Evolutionary conservation across 2,888 invertebrate genomes (phyloP).

Genomic region (Sericinus montela): DNA sequence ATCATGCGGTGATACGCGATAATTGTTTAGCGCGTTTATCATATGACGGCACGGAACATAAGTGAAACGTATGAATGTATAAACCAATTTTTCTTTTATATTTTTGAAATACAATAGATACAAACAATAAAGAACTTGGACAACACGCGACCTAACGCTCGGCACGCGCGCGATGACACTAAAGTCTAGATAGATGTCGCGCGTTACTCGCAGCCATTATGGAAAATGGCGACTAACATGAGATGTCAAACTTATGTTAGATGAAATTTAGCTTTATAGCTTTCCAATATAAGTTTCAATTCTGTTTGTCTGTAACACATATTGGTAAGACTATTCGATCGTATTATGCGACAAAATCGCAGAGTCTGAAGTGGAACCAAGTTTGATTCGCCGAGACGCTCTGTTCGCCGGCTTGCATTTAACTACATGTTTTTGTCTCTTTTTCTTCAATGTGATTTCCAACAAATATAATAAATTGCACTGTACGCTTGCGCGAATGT

Average conservation of each 20-base stretch:
- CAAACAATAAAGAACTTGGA: constrained; percentile 52
- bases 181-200: constrained; percentile 70
- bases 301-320: constrained; percentile 23
- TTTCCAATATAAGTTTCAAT: neutral
- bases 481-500: constrained; percentile 39
- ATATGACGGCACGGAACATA: constrained; percentile 30
- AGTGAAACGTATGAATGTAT: constrained; percentile 34
- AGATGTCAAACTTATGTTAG: constrained; percentile 51
- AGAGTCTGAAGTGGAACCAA: constrained; percentile 34
- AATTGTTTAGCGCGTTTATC: constrained; percentile 28
- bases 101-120: constrained; percentile 64
- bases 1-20: constrained; percentile 29
- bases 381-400: constrained; percentile 28
- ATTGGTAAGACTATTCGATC: constrained; percentile 51
- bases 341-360: constrained; percentile 52
- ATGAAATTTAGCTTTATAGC: constrained; percentile 30
- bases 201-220: constrained; percentile 61
- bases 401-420: constrained; percentile 41
- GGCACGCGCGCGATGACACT: constrained; percentile 69
- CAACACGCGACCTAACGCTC: constrained; percentile 44
- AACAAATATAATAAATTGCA: constrained; percentile 35
- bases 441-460: constrained; percentile 41
- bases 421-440: constrained; percentile 40
- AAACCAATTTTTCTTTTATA: constrained; percentile 53
- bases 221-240: constrained; percentile 66